A percentile compares a stretch with the other conserved stretches of the same genome.
Conservation (phyloP, 2,797 vertebrate genomes). For the Rousettus madagascariensis region DNA sequence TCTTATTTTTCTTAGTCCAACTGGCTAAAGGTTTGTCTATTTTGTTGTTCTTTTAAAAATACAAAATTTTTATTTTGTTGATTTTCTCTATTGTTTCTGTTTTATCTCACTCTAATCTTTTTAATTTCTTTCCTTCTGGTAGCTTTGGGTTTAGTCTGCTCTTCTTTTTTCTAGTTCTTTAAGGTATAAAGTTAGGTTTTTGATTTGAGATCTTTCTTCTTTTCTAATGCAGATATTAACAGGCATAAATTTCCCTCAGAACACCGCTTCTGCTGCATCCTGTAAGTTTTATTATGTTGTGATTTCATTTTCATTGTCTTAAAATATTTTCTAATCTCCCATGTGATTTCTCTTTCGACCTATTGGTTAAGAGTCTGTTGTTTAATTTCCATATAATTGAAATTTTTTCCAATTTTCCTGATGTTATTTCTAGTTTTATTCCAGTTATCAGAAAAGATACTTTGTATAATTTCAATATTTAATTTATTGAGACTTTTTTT, state of each 20-base stretch:
- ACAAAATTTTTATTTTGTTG: not conserved
- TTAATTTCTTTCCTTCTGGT: not conserved
- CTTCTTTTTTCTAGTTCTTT: not conserved
- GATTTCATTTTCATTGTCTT: not conserved
- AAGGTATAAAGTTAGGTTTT: not conserved
- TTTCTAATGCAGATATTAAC: not conserved
- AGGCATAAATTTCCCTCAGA: not conserved
- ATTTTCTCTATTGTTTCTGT: not conserved
- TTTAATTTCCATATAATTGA: not conserved
- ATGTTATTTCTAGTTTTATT: not conserved
- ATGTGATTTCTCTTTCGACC: constrained; percentile 4
- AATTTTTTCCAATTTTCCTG: not conserved
- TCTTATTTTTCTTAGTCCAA: not conserved
- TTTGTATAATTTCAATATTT: not conserved
- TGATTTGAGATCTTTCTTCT: not conserved
- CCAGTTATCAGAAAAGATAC: not conserved
- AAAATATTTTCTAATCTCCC: not conserved
- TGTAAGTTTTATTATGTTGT: not conserved
- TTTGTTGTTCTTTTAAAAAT: not conserved
- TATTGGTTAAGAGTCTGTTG: not conserved
- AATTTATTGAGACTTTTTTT: not conserved
- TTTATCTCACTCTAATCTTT: not conserved
- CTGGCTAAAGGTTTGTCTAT: not conserved
- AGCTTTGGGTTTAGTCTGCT: not conserved
- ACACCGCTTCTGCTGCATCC: not conserved